These are phyloP conservation scores for Tridacna gigas DNA, from an alignment of 2,888 invertebrate species.

Conservation along the genomic window DNA sequence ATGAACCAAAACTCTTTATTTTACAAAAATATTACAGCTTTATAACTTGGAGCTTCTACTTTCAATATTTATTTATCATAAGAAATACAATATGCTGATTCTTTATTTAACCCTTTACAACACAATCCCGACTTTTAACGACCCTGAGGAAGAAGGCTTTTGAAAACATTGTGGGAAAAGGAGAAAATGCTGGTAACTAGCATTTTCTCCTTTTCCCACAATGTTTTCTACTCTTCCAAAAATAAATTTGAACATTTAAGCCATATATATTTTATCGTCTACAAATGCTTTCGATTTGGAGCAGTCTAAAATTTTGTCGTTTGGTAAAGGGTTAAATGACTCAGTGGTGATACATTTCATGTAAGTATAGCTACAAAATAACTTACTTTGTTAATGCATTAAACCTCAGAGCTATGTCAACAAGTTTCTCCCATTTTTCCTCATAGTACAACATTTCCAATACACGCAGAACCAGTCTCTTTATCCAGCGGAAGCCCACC, in stretches of 20 bases:
- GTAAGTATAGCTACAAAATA: neutral
- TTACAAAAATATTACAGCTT: no score
- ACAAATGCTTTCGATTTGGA: no score
- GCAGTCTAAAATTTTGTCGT: no score
- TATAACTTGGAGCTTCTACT: no score
- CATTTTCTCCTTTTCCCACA: neutral
- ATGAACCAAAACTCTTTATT: no score
- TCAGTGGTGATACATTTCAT: no score
- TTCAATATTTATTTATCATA: no score
- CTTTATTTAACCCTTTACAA: neutral
- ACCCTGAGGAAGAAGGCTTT: neutral
- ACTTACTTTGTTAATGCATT: slow-evolving; percentile 83
- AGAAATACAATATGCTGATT: no score
- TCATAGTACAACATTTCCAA: slow-evolving; percentile 82
- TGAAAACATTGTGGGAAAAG: neutral
- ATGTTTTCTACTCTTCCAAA: neutral
- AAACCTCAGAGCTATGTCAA: slow-evolving; percentile 83
- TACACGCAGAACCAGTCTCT: slow-evolving; percentile 78
- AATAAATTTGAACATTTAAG: no score
- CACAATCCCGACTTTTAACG: neutral
- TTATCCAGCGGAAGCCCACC: slow-evolving; percentile 80
- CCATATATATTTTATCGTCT: no score
- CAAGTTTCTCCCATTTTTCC: slow-evolving; percentile 84
- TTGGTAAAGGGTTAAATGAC: no score
- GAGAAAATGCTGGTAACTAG: neutral